phyloP scores from a whole-genome alignment of 1,140 invertebrate genomes.

The Holcopasites calliopsidis region DNA sequence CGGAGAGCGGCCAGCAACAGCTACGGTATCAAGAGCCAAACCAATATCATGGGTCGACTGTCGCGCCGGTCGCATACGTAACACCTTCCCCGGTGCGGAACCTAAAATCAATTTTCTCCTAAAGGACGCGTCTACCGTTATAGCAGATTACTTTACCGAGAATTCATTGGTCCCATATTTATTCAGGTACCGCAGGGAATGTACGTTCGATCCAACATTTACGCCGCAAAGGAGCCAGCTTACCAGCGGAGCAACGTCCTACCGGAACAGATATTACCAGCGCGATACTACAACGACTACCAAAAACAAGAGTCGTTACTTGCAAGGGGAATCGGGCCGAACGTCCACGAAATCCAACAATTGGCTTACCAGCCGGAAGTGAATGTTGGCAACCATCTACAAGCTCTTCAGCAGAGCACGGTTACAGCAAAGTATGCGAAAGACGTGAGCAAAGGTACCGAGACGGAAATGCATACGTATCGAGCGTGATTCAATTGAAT shows the following conservation, averaged over 20 bases:
- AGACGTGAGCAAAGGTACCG: slow-evolving; percentile 64
- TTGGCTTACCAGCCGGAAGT: slow-evolving; percentile 68
- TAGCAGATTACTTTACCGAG: not conserved
- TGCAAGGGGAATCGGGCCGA: slow-evolving; percentile 40
- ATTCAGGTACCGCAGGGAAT: slow-evolving; percentile 52
- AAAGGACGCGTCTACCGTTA: too few species aligned
- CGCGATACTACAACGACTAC: slow-evolving; percentile 57
- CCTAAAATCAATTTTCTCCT: slow-evolving; percentile 40
- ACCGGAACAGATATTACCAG: slow-evolving; percentile 41
- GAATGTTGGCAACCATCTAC: slow-evolving; percentile 69
- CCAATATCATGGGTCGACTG: slow-evolving; percentile 36
- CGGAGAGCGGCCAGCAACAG: slow-evolving; percentile 62
- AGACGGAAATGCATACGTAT: not conserved
- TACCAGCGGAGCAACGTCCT: slow-evolving; percentile 44
- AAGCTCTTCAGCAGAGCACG: slow-evolving; percentile 69
- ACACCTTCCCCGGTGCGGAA: slow-evolving; percentile 34
- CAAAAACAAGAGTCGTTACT: slow-evolving; percentile 52
- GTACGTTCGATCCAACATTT: slow-evolving; percentile 49
- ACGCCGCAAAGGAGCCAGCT: slow-evolving; percentile 19
- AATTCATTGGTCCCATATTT: not conserved
- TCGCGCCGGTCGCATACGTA: slow-evolving; percentile 49
- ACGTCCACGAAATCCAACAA: slow-evolving; percentile 59
- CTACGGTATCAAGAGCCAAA: slow-evolving; percentile 59
- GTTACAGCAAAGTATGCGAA: slow-evolving; percentile 63
- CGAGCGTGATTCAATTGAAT: not conserved